Evolutionary conservation across 2,797 vertebrate genomes (phyloP), one percentile per base, ranked within the genome.

Genomic region (Gadopsis marmoratus): DNA sequence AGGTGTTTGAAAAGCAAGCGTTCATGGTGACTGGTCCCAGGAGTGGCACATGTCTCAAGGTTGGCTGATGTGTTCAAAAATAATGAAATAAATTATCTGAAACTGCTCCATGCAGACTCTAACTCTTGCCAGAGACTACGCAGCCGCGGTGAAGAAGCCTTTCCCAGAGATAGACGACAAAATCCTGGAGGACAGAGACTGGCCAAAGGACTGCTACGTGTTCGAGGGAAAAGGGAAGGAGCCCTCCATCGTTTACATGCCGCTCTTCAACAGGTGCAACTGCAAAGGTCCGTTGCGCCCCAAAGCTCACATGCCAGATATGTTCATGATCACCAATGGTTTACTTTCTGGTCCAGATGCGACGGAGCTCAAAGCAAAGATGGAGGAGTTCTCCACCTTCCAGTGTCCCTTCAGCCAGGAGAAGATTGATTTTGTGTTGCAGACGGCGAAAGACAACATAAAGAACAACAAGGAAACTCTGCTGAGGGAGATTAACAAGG

Each of bases 171-270:
- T 93, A 58, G 59, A 85, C 3, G 39, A 79, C 1, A 61, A 51
- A 19, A 45, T 91, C 65, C 66, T 92, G 68, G 68, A 88, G 74
- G 89, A 93, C 1, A 88, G 43, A 61, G 76, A 89, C 17, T 91
- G 85, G 79, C 91, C 91, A 0, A 81, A 79, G 33, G 89, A 89
- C 84, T 89, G 76, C 71, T 93, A 93, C 2, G 91, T 92, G 71
- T 82, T 93, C 0, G 82, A 93, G 74, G 93, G 92, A 1, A 78
- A 82, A 21, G 70, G 35, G 6, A 78, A 71, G 11, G 83, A 81
- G 60, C 90, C 85, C 26, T 91, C 91, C 0, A 81, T 93, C 23
- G 3, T 94, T 11, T 94, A 76, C 85, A 89, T 93, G 53, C 66
- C 51, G 11, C 37, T 68, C 5, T 68, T 68, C 66, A 69, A 69